These are phyloP conservation scores for Paralichthys olivaceus DNA, from an alignment of 2,113 vertebrate genomes.

Conservation along the genomic window DNA sequence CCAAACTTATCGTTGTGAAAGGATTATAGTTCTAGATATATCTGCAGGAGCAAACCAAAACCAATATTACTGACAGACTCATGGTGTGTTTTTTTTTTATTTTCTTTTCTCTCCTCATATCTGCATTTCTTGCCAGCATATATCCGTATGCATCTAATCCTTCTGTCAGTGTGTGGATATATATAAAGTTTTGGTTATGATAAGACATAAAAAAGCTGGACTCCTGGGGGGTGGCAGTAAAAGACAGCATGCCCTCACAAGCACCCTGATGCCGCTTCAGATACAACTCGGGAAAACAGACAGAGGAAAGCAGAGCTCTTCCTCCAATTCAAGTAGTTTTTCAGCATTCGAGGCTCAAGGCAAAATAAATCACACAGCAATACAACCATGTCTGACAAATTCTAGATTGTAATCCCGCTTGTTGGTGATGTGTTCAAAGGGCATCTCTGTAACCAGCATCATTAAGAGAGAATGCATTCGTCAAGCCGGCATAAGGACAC, in stretches of 20 bases:
- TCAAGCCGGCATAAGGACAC: constrained; percentile 62
- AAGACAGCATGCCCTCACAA: constrained; percentile 50
- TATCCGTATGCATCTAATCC: constrained; percentile 15
- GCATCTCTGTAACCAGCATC: constrained; percentile 56
- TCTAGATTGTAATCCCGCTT: constrained; percentile 46
- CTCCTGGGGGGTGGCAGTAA: constrained; percentile 32
- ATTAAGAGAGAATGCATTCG: constrained; percentile 65
- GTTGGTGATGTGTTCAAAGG: constrained; percentile 68
- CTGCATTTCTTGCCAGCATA: constrained; percentile 9
- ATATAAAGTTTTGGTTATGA: constrained; percentile 57
- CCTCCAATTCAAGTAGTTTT: background rate
- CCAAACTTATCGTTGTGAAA: constrained; percentile 39
- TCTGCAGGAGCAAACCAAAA: constrained; percentile 32
- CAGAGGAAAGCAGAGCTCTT: constrained; percentile 1
- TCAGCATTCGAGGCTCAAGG: constrained; percentile 14
- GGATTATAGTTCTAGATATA: constrained; percentile 23
- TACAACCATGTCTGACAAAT: constrained; percentile 22
- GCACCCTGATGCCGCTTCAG: constrained; percentile 23
- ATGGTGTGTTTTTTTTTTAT: background rate
- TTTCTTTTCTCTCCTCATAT: constrained; percentile 30
- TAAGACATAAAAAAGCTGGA: constrained; percentile 24
- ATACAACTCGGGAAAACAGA: constrained; percentile 25
- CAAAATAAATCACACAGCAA: constrained; percentile 6
- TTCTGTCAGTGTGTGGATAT: constrained; percentile 25
- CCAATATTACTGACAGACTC: constrained; percentile 35